phyloP scores from a whole-genome alignment of 2,797 vertebrate species.

The Leucoraja ocellata region DNA sequence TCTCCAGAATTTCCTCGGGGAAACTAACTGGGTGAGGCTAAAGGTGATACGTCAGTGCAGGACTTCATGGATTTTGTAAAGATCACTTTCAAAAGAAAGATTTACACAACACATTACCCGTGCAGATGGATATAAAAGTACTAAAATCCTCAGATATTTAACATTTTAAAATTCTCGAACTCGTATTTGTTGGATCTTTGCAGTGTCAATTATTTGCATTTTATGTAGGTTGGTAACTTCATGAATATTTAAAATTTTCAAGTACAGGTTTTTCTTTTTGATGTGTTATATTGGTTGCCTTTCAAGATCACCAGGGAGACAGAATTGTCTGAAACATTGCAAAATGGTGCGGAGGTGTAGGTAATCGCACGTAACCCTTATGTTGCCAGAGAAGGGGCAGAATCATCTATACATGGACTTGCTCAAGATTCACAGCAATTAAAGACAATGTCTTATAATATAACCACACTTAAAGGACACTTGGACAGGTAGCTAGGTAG shows the following conservation, averaged over 20 bases:
- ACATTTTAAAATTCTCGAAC: neutral
- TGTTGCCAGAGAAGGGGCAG: neutral
- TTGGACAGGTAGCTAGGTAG: no score
- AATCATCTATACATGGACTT: neutral
- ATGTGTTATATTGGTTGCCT: neutral
- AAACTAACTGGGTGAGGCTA: no score
- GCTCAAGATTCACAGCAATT: neutral
- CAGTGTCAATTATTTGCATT: neutral
- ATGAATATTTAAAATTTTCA: conserved; percentile 18
- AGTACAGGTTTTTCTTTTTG: neutral
- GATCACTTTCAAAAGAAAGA: neutral
- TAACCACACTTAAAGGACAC: no score
- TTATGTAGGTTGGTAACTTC: neutral
- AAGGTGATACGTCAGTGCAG: no score
- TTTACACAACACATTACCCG: neutral
- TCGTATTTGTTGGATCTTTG: neutral
- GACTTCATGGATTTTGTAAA: neutral
- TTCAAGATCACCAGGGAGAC: neutral
- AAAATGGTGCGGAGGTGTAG: neutral
- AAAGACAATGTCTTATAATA: neutral
- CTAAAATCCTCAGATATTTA: neutral
- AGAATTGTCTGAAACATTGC: neutral
- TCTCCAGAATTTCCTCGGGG: no score
- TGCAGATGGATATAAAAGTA: neutral
- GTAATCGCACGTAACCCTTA: neutral